Conservation (phyloP, 2,888 invertebrate species). For the Caenorhabditis sp. region DNA sequence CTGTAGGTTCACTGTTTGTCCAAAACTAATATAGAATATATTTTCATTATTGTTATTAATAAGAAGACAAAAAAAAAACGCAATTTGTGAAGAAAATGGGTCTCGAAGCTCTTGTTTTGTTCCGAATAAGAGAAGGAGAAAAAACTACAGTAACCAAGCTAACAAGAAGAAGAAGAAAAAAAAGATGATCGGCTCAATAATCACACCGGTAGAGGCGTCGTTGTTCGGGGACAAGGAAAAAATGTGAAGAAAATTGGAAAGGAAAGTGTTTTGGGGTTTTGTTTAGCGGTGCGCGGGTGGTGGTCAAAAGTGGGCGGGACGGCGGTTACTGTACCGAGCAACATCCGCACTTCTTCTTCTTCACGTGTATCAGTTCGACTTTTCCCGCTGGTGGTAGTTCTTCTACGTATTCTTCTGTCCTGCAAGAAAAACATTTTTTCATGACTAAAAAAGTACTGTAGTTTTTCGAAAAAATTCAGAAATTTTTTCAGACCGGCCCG, state of each 20-base stretch:
- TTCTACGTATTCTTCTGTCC: conserved; percentile 36
- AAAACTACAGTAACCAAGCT: conserved; percentile 13
- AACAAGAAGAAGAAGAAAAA: background rate
- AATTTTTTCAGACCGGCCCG: background rate
- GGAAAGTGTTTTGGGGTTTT: background rate
- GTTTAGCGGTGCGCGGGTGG: background rate
- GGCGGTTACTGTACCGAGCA: conserved; percentile 52
- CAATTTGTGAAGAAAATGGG: background rate
- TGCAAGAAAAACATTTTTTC: conserved; percentile 4
- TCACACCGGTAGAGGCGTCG: conserved; percentile 10
- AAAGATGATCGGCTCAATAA: background rate
- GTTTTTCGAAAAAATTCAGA: no score
- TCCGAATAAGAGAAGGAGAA: background rate
- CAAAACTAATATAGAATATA: no score
- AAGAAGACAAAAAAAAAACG: no score
- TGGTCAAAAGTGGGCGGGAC: background rate
- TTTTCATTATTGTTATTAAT: background rate
- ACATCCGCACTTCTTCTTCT: conserved; percentile 62
- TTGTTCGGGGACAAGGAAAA: background rate
- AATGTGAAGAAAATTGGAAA: background rate
- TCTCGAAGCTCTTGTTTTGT: conserved; percentile 4
- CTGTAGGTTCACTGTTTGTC: no score
- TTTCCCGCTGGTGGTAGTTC: conserved; percentile 55
- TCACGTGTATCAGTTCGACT: conserved; percentile 57
- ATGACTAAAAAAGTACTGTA: no score